These are phyloP conservation scores for Cartodere bifasciata DNA, from an alignment of 2,888 invertebrate species.

Conservation along the genomic window DNA sequence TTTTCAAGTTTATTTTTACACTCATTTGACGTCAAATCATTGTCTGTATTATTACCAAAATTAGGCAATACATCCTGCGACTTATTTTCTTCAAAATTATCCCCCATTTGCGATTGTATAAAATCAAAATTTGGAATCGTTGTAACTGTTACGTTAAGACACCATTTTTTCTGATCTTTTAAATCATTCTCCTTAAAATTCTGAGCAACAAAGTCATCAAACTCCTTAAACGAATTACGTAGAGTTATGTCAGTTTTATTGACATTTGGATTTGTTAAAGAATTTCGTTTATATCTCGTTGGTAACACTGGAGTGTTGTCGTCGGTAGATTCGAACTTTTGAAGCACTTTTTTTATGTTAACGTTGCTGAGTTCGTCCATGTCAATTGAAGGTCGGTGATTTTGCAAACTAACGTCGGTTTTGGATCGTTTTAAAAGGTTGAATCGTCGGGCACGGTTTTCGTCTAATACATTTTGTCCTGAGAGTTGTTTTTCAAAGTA, in stretches of 20 bases:
- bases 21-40: too few species aligned
- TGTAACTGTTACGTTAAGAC: slow-evolving; percentile 24
- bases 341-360: slow-evolving; percentile 31
- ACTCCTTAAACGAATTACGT: too few species aligned
- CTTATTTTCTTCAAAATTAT: too few species aligned
- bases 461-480: slow-evolving; percentile 24
- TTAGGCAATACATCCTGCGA: too few species aligned
- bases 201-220: too few species aligned
- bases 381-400: slow-evolving; percentile 29
- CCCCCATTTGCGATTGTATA: too few species aligned
- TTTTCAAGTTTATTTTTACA: too few species aligned
- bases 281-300: too few species aligned
- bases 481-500: slow-evolving; percentile 31
- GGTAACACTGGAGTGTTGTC: too few species aligned
- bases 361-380: slow-evolving; percentile 32
- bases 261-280: too few species aligned
- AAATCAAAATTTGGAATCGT: slow-evolving; percentile 20
- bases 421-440: slow-evolving; percentile 28
- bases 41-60: too few species aligned
- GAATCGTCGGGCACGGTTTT: slow-evolving; percentile 15
- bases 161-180: slow-evolving; percentile 19
- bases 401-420: slow-evolving; percentile 29
- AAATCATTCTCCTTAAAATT: slow-evolving; percentile 7
- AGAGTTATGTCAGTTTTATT: too few species aligned
- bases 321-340: slow-evolving; percentile 34